These are phyloP conservation scores for Temnothorax ravouxi DNA, from an alignment of 2,888 invertebrate genomes.

Conservation along the genomic window DNA sequence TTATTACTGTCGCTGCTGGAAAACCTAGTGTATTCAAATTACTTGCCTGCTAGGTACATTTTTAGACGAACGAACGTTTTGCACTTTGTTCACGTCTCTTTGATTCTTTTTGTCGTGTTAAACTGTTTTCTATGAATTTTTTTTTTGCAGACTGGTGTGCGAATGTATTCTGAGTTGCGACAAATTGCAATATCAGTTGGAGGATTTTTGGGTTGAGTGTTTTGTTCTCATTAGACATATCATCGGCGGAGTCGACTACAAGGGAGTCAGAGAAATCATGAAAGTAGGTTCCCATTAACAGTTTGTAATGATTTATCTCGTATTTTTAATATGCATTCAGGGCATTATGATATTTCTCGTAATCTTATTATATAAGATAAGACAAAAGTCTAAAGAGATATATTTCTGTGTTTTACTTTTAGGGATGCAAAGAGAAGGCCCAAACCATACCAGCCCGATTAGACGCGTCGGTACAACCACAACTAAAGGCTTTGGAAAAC, in stretches of 20 bases:
- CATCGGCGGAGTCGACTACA: constrained; percentile 97
- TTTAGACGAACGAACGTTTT: background rate
- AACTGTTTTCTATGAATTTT: constrained; percentile 6
- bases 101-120: background rate
- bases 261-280: constrained; percentile 97
- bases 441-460: constrained; percentile 93
- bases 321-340: constrained; percentile 1
- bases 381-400: background rate
- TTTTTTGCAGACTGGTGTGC: constrained; percentile 91
- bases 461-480: constrained; percentile 93
- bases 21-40: constrained; percentile 91
- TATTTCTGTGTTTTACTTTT: constrained; percentile 9
- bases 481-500: constrained; percentile 93
- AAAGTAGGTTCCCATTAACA: constrained; percentile 88
- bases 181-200: constrained; percentile 92
- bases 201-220: constrained; percentile 96
- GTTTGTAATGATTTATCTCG: background rate
- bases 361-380: background rate
- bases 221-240: constrained; percentile 94
- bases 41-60: constrained; percentile 91
- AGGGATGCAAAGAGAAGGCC: constrained; percentile 96
- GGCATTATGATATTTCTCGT: background rate
- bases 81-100: background rate
- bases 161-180: constrained; percentile 95
- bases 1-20: constrained; percentile 92